Percentiles rank a stretch among this genome's conserved stretches.
These are phyloP conservation scores for Psittacus erithacus DNA, from an alignment of 2,113 vertebrate species.

Conservation along the genomic window DNA sequence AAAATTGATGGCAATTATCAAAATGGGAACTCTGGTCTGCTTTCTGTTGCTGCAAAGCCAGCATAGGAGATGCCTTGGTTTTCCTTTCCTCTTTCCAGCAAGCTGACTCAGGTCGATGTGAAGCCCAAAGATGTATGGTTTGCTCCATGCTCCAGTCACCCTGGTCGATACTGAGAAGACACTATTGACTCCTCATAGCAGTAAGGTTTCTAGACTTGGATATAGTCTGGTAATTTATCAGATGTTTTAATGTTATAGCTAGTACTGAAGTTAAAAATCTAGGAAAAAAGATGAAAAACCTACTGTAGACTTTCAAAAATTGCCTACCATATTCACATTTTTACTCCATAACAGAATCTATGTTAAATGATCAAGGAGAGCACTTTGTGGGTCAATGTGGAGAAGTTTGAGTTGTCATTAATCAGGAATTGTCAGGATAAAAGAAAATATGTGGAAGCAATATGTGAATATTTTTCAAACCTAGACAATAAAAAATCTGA, in stretches of 20 bases:
- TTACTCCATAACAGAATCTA: background rate
- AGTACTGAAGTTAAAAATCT: background rate
- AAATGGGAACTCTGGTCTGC: background rate
- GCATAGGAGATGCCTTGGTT: background rate
- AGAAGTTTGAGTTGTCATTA: background rate
- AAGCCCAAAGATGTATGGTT: background rate
- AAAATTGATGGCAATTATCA: background rate
- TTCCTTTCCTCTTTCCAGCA: background rate
- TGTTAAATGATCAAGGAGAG: background rate
- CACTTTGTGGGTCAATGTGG: background rate
- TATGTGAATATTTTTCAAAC: background rate
- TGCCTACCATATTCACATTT: background rate
- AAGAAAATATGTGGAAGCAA: background rate
- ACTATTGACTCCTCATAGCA: background rate
- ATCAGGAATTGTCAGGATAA: background rate
- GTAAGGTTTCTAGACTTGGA: background rate
- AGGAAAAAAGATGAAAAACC: background rate
- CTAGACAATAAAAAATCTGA: background rate
- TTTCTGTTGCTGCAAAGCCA: background rate
- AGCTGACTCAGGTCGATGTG: background rate
- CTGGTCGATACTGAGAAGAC: background rate
- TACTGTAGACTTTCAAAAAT: background rate
- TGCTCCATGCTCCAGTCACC: background rate
- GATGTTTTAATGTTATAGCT: background rate
- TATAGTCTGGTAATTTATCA: background rate